Conservation (phyloP, 1,140 invertebrate species). For the Belonocnema kinseyi region DNA sequence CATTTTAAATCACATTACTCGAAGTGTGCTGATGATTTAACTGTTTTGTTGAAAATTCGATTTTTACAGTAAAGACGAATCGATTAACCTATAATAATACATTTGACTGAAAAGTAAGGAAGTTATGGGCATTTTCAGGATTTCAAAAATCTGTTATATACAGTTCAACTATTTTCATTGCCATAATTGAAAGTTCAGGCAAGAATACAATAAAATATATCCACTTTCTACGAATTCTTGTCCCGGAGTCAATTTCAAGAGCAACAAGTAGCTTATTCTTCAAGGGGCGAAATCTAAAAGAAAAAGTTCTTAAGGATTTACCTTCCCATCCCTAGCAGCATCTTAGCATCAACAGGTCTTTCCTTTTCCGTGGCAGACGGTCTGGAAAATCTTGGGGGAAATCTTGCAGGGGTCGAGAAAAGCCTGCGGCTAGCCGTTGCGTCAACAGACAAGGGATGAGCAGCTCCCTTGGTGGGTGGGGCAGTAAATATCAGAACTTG, state of each 20-base stretch:
- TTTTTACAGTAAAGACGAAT: no score
- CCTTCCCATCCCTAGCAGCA: slow-evolving; percentile 43
- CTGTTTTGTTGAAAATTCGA: no score
- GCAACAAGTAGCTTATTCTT: not conserved
- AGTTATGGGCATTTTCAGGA: no score
- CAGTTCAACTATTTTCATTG: no score
- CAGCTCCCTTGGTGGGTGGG: slow-evolving; percentile 50
- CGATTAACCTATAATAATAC: no score
- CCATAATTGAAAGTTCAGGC: no score
- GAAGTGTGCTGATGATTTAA: no score
- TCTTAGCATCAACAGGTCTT: slow-evolving; percentile 63
- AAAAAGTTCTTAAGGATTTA: slow-evolving; percentile 14
- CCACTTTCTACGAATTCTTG: not conserved
- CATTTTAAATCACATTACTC: no score
- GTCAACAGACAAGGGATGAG: slow-evolving; percentile 57
- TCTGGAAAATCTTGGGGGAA: slow-evolving; percentile 71
- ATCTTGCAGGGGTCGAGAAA: slow-evolving; percentile 67
- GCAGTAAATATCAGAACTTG: slow-evolving; percentile 60
- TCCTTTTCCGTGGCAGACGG: slow-evolving; percentile 46
- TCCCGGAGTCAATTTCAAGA: not conserved
- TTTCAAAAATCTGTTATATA: no score
- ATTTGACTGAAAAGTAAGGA: no score
- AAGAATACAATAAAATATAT: no score
- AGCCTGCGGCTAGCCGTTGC: slow-evolving; percentile 55
- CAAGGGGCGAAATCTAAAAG: not conserved